A percentile compares a stretch with the other conserved stretches of the same genome.
These are phyloP conservation scores for Mellilla xanthometata DNA, from an alignment of 2,888 invertebrate genomes.

Conservation along the genomic window DNA sequence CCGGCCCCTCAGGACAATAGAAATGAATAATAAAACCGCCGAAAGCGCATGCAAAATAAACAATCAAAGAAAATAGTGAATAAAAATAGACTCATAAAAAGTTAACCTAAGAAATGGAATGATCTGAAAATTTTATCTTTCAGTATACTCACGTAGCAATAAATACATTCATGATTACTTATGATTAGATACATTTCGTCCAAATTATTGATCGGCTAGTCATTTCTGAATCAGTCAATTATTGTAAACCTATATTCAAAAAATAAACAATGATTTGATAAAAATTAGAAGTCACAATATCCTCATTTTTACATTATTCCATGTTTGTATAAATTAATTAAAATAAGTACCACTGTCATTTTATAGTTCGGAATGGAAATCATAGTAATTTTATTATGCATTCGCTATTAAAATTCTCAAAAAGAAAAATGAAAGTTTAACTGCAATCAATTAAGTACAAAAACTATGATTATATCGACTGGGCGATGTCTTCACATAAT, in stretches of 20 bases:
- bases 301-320: slow-evolving; percentile 45
- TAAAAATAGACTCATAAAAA: slow-evolving; percentile 55
- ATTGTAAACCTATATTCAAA: slow-evolving; percentile 71
- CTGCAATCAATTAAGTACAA: slow-evolving; percentile 78
- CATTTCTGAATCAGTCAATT: slow-evolving; percentile 73
- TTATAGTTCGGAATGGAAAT: slow-evolving; percentile 62
- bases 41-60: slow-evolving; percentile 68
- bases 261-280: slow-evolving; percentile 70
- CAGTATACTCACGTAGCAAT: slow-evolving; percentile 70
- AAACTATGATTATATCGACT: slow-evolving; percentile 45
- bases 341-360: slow-evolving; percentile 66
- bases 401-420: slow-evolving; percentile 53
- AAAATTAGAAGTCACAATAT: slow-evolving; percentile 63
- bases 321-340: slow-evolving; percentile 70
- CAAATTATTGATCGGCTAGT: slow-evolving; percentile 61
- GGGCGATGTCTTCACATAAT: slow-evolving; percentile 65
- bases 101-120: slow-evolving; percentile 73
- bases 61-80: slow-evolving; percentile 61
- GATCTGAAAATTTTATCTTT: slow-evolving; percentile 71
- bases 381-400: slow-evolving; percentile 45
- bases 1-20: slow-evolving; percentile 42
- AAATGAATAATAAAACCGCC: slow-evolving; percentile 46
- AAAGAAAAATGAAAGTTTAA: slow-evolving; percentile 79
- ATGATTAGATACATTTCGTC: slow-evolving; percentile 52
- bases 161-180: slow-evolving; percentile 66